Conservation (phyloP, 1,140 invertebrate genomes). For the Heliconius nattereri region DNA sequence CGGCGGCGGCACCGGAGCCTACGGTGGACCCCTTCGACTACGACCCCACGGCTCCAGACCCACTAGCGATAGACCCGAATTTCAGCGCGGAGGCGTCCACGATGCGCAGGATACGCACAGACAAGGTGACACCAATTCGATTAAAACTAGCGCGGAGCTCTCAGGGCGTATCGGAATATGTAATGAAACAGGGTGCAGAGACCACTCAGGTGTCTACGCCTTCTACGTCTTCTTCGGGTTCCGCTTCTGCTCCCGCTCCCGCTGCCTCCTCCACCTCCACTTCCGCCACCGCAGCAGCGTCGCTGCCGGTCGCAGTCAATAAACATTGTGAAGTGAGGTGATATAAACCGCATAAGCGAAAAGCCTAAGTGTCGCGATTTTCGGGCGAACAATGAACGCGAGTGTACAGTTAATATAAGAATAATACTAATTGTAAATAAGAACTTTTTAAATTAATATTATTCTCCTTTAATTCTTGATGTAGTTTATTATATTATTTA, state of each 20-base stretch:
- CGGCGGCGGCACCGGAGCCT: constrained; percentile 53
- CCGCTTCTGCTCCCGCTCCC: constrained; percentile 28
- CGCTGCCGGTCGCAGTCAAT: constrained; percentile 83
- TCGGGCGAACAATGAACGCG: constrained; percentile 25
- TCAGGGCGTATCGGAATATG: constrained; percentile 84
- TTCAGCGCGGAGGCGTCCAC: constrained; percentile 67
- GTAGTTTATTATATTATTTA: constrained; percentile 74
- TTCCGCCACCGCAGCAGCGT: constrained; percentile 42
- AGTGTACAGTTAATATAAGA: constrained; percentile 46
- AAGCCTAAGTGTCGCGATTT: constrained; percentile 21
- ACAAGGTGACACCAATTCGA: constrained; percentile 88
- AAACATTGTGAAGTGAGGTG: constrained; percentile 94
- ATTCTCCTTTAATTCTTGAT: constrained; percentile 49
- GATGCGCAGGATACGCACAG: constrained; percentile 83
- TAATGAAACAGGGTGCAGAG: constrained; percentile 79
- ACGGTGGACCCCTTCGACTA: constrained; percentile 78
- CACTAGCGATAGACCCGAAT: constrained; percentile 75
- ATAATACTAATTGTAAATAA: constrained; percentile 44
- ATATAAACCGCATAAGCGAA: constrained; percentile 81
- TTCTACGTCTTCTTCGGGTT: neutral
- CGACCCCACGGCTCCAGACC: constrained; percentile 72
- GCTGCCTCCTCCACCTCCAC: constrained; percentile 43
- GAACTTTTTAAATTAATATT: constrained; percentile 42
- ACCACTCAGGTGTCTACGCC: neutral
- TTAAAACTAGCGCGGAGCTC: constrained; percentile 91